phyloP scores from a whole-genome alignment of 2,113 vertebrate species.

The Clupea harengus region DNA sequence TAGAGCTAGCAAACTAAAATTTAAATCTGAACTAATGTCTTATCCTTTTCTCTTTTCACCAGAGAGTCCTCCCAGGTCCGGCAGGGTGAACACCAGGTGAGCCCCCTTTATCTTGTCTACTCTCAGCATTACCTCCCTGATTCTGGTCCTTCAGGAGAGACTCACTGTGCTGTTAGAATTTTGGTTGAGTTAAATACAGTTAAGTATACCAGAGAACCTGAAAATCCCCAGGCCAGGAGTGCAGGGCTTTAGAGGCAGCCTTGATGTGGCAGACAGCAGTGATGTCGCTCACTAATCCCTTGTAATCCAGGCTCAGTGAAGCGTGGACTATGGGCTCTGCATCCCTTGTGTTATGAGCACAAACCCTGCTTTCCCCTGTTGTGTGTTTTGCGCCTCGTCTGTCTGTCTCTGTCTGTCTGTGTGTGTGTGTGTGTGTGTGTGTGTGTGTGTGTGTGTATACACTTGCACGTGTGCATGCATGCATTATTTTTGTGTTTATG shows the following conservation, averaged over 20 bases:
- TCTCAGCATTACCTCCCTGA: not conserved
- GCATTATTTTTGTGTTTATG: not conserved
- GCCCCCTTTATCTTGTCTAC: not conserved
- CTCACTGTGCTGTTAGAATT: not conserved
- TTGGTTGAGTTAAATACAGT: not conserved
- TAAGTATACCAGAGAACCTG: not conserved
- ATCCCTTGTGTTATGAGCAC: not conserved
- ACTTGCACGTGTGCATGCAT: not conserved
- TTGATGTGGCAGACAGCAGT: slow-evolving; percentile 10
- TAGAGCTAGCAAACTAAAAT: not conserved
- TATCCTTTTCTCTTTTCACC: slow-evolving; percentile 22
- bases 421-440: not conserved
- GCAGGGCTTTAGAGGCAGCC: slow-evolving; percentile 1
- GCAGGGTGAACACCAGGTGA: slow-evolving; percentile 72
- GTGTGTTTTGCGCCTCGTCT: not conserved
- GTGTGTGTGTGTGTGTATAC: not conserved
- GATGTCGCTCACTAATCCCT: not conserved
- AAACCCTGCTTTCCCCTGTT: not conserved
- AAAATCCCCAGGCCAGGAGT: not conserved
- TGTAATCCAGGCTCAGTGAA: slow-evolving; percentile 2
- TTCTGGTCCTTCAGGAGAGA: not conserved
- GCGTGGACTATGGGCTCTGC: not conserved
- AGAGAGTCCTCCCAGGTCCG: slow-evolving; percentile 77
- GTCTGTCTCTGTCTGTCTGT: not conserved
- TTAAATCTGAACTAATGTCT: not conserved